Base-by-base conservation (phyloP, 2,888 invertebrate genomes). In the Xylocampa areola region DNA sequence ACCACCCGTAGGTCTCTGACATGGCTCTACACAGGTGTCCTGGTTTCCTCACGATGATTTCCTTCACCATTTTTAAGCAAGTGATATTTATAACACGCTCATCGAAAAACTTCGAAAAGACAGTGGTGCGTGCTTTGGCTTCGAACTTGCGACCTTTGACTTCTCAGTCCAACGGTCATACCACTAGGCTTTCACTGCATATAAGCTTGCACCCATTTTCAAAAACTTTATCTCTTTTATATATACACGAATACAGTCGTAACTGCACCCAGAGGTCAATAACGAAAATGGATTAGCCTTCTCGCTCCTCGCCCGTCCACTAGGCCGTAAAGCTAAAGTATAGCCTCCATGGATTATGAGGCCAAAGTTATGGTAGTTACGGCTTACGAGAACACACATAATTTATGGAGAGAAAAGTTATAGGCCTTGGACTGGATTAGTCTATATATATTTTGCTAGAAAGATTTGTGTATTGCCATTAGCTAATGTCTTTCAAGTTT, bases 331-430 rank as follows among this genome's bases (percentile, higher is more conserved):
- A 68, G 55, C 69, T 71, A 68, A 71, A 68, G 58, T 72, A 76
- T 58, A 48, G 58, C 64, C 58, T 48, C 48, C 51, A 49, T 48
- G 66, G 65, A 69, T 78, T 73, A 76, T 71, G 76, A 74, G 47
- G 55, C 64, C 55, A 51, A 68, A 78, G 68, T 69, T 68, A 68
- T 73, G 67, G 71, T 60, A 60, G 61, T 69, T 59, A 62, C 29
- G 48, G 60, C 68, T 72, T 72, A 67, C 47, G 58, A 47, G 48
- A 47, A 65, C 61, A 35, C 43, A 41, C 49, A 23, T 13, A 60
- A 77, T 71, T 73, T 77, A 77, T 64, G 35, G 55, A 44, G 40
- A 41, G 33, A 77, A 74, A 76, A 68, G 50, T 61, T 69, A 63
- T 39, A 48, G 25, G 30, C 8, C 29, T 50, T 44, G 17, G 51